Base-by-base conservation (phyloP, 2,797 vertebrate genomes). In the Gadopsis marmoratus region DNA sequence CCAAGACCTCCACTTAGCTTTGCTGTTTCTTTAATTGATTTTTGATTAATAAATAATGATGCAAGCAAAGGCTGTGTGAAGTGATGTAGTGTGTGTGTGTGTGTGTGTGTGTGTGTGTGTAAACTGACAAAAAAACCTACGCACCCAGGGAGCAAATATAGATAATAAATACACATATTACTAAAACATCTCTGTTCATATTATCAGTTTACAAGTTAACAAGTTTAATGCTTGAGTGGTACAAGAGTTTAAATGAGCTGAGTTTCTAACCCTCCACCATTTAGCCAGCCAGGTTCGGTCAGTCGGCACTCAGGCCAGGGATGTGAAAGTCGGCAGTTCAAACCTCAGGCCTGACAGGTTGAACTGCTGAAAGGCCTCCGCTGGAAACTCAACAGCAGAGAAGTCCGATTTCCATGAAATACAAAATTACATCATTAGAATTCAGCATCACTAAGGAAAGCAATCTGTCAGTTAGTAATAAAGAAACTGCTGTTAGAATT, bases 31-130 rank as follows among this genome's bases (percentile, higher is more conserved):
- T 54, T 70, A 53, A 77, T 59, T 35, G 45, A 62, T 68, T 50
- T 67, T 67, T 82, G 4, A 76, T 85, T 50, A 77, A 80, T 85
- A 82, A 79, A 45, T 79, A 78, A 86, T 41, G 65, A 64, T 73
- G 63, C 74, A 37, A 81, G 55, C 70, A 78, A 16, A 48, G 33
- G 61, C 71, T 37, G 37, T 21, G 23, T 62, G 45, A 71, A n/a
- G 14, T 26, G 16, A 66, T 60, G 14, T 55, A 45, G 17, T n/a
- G 31, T 17, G n/a, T 33, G 12, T 50, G 12, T 7, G 16, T 45
- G 66, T 35, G 67, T 47, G 67, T n/a, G 33, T 35, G 33, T 37
- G 37, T 37, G 23, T 51, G 33, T 23, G 12, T 64, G 13, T 26
- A 50, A 67, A 74, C 12, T 54, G 65, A 33, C 35, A 75, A 84